phyloP scores from a whole-genome alignment of 2,797 vertebrate genomes.

The Iguana delicatissima region DNA sequence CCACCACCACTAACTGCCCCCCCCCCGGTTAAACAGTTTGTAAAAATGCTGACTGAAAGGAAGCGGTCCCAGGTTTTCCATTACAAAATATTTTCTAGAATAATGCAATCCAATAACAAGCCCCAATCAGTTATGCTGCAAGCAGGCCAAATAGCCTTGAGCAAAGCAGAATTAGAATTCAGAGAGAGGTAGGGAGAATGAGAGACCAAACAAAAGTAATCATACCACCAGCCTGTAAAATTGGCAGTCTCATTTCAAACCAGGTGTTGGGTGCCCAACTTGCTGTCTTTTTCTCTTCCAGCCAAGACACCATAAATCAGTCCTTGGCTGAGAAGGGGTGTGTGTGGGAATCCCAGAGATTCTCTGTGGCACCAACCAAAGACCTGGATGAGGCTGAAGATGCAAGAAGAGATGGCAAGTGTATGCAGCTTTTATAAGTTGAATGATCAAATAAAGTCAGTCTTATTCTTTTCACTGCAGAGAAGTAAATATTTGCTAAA shows the following conservation, averaged over 20 bases:
- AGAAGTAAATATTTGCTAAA: not conserved
- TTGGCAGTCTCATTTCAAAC: not conserved
- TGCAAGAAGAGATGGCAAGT: not conserved
- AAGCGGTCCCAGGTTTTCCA: not conserved
- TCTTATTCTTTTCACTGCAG: rapidly evolving
- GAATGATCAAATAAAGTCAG: not conserved
- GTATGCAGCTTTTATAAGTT: not conserved
- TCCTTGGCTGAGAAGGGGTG: not conserved
- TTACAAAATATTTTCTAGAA: not conserved
- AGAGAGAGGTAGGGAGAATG: not conserved
- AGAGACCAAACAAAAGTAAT: not conserved
- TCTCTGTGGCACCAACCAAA: not conserved
- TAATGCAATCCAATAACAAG: not conserved
- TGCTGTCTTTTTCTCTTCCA: not conserved
- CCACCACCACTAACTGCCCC: too few relatives aligned
- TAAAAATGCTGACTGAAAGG: not conserved
- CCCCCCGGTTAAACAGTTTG: not conserved
- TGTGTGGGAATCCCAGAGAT: not conserved
- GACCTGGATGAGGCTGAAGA: not conserved
- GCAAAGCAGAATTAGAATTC: not conserved
- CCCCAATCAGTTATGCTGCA: not conserved
- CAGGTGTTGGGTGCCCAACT: not conserved
- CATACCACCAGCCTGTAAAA: not conserved
- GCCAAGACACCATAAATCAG: not conserved
- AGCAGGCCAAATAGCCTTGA: not conserved